A percentile compares a stretch with the other conserved stretches of the same genome.
These are phyloP conservation scores for Coremacera marginata DNA, from an alignment of 2,888 invertebrate species.

Conservation along the genomic window DNA sequence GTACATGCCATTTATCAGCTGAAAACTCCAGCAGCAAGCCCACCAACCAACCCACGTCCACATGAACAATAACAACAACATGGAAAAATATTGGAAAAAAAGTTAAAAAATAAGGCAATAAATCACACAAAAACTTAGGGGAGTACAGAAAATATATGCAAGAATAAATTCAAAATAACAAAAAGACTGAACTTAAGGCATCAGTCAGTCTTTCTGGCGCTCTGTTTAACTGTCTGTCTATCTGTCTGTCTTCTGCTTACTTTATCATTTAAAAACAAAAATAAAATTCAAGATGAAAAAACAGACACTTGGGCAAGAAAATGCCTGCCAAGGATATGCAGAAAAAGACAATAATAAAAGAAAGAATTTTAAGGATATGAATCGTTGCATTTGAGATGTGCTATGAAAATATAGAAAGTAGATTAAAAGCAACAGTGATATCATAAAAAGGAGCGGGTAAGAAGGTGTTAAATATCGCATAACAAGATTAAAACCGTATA, in stretches of 20 bases:
- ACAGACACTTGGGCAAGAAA: background rate
- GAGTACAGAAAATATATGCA: background rate
- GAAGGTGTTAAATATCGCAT: background rate
- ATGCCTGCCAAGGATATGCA: background rate
- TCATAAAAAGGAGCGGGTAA: background rate
- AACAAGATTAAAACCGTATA: too few species aligned
- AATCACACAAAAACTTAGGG: background rate
- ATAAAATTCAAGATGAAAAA: background rate
- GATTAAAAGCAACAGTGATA: background rate
- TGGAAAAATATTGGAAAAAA: background rate
- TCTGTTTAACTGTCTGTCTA: too few species aligned
- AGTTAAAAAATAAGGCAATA: background rate
- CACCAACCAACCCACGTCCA: background rate
- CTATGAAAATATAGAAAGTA: background rate
- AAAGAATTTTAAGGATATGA: constrained; percentile 10
- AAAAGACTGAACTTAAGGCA: too few species aligned
- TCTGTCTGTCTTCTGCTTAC: too few species aligned
- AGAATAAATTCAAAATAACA: background rate
- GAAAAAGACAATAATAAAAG: background rate
- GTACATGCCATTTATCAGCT: background rate
- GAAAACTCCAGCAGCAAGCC: background rate
- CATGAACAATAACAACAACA: background rate
- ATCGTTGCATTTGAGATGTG: background rate
- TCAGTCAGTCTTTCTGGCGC: too few species aligned
- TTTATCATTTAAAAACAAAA: background rate